Conservation (phyloP, 2,888 invertebrate genomes). For the Hyppa rectilinea region DNA sequence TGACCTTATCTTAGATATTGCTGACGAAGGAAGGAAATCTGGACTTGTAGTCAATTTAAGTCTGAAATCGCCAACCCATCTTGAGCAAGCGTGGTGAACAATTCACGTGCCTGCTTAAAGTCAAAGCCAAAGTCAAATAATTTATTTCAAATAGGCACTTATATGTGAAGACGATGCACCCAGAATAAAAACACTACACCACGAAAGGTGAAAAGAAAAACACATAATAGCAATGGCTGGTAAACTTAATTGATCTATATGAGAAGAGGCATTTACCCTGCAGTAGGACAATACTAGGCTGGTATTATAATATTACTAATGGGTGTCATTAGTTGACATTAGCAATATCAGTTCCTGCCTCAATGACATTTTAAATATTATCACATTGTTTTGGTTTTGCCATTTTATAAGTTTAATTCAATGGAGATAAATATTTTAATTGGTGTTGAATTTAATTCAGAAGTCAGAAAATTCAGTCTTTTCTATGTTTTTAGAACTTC, state of each 20-base stretch:
- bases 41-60: background rate
- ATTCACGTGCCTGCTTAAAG: too few species aligned
- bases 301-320: background rate
- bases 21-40: background rate
- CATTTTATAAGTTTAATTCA: constrained; percentile 7
- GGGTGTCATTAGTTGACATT: constrained; percentile 14
- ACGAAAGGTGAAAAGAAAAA: too few species aligned
- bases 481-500: too few species aligned
- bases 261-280: background rate
- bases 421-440: background rate
- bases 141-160: too few species aligned
- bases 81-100: too few species aligned
- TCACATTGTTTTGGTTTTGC: constrained; percentile 22
- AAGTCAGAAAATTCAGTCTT: too few species aligned
- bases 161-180: too few species aligned
- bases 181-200: too few species aligned
- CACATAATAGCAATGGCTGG: too few species aligned
- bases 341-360: constrained; percentile 27
- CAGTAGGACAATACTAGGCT: background rate
- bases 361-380: constrained; percentile 26
- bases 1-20: background rate
- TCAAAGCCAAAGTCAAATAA: too few species aligned
- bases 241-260: too few species aligned
- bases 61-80: background rate
- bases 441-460: background rate